Percentiles rank a stretch among this genome's conserved stretches.
Evolutionary conservation across 2,888 invertebrate genomes (phyloP).

Genomic region (Elegia similella): DNA sequence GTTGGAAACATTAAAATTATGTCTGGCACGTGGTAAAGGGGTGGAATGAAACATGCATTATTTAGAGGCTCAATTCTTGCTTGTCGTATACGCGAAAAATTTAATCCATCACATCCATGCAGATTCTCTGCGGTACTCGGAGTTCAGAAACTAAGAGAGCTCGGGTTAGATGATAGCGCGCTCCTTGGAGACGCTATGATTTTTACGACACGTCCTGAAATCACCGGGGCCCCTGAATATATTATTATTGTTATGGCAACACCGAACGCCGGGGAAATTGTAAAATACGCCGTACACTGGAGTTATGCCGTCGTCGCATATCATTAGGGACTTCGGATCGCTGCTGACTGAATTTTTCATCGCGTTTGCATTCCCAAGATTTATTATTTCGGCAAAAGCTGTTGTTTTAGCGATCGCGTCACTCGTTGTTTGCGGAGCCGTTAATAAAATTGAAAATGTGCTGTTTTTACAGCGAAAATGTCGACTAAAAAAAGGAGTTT

Average conservation of each 20-base stretch:
- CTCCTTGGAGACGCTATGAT: constrained; percentile 59
- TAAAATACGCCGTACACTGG: constrained; percentile 66
- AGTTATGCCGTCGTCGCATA: constrained; percentile 58
- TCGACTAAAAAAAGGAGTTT: not conserved
- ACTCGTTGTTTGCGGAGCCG: constrained; percentile 18
- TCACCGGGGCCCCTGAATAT: constrained; percentile 75
- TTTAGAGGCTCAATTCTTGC: constrained; percentile 60
- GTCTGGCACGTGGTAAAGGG: constrained; percentile 22
- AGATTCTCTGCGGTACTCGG: constrained; percentile 32
- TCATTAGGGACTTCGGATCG: constrained; percentile 62
- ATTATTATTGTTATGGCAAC: constrained; percentile 78
- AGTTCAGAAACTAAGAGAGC: constrained; percentile 37
- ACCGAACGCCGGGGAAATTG: constrained; percentile 69
- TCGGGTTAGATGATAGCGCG: constrained; percentile 15
- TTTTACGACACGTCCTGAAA: constrained; percentile 72
- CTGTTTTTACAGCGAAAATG: not conserved
- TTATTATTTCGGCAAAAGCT: constrained; percentile 33
- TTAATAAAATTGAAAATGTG: constrained; percentile 11
- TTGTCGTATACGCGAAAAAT: constrained; percentile 67
- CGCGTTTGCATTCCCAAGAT: constrained; percentile 33
- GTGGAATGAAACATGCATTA: constrained; percentile 50
- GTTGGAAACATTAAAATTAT: constrained; percentile 8
- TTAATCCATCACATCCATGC: constrained; percentile 69
- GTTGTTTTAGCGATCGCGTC: constrained; percentile 26
- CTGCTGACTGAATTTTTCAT: constrained; percentile 59